Base-by-base conservation (phyloP, 2,113 vertebrate genomes). In the Grantiella picta region DNA sequence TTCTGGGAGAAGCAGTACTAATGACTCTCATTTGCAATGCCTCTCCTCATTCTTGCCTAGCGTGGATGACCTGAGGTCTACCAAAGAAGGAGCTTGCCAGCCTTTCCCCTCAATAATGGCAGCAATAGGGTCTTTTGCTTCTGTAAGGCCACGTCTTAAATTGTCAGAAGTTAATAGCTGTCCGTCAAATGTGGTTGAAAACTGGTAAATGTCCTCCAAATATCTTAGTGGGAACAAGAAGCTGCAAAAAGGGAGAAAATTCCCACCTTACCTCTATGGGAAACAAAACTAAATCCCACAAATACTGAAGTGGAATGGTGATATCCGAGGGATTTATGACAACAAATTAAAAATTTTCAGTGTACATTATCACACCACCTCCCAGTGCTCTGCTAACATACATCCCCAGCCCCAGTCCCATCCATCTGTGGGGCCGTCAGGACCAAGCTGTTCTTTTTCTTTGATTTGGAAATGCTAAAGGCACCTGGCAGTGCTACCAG, bases 331-430 rank as follows among this genome's bases (percentile, higher is more conserved):
- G 7, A 44, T 57, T 83, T 54, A 50, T 53, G 53, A 77, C 80
- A 72, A n/a, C 12, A 33, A 78, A 83, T 25, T 27, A 69, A 90
- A 82, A 40, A 20, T 31, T 44, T 33, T 40, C 40, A 66, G 42
- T 9, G 0, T n/a, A 18, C 0, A 0, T 83, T 70, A 20, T 18
- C n/a, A 63, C 35, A 47, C 0, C 31, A n/a, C 23, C 20, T 29
- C 70, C 64, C 21, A 10, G 40, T 9, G 31, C n/a, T 64, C 60
- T 49, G 40, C 63, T 54, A n/a, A 56, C 44, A 35, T 24, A 9
- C 33, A 21, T 2, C 49, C 20, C 49, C 22, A 4, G 27, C 27
- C 38, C 45, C 10, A 7, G 15, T 7, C 27, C 33, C 3, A 1
- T 33, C 19, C 1, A 4, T 33, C 33, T 12, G 3, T 3, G 21